Evolutionary conservation across 1,140 invertebrate species (phyloP).

Genomic region (Mizuhopecten yessoensis): DNA sequence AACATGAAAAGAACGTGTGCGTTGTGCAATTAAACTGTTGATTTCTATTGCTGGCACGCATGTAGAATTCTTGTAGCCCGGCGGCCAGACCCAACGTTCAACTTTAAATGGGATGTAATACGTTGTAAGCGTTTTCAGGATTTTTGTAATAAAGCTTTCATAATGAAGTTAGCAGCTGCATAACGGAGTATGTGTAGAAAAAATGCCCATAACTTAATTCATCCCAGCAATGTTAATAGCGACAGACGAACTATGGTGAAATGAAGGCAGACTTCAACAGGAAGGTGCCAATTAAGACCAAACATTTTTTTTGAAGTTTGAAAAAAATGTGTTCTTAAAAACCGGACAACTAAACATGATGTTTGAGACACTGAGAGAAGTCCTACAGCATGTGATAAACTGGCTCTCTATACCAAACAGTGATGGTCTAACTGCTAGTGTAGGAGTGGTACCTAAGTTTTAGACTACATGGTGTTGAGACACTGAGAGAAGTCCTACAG

Average conservation of each 20-base stretch:
- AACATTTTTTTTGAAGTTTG: neutral
- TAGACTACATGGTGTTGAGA: neutral
- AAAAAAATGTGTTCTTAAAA: neutral
- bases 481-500: neutral
- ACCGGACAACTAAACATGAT: neutral
- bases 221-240: conserved; percentile 30
- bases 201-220: conserved; percentile 23
- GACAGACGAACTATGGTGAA: neutral
- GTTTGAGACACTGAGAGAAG: neutral
- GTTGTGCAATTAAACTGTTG: conserved; percentile 2
- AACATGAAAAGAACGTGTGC: conserved; percentile 26
- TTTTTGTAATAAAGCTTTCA: conserved; percentile 40
- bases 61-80: conserved; percentile 10
- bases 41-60: conserved; percentile 37
- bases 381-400: neutral
- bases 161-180: conserved; percentile 37
- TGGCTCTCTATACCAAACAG: neutral
- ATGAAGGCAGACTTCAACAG: neutral
- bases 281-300: neutral
- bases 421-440: neutral
- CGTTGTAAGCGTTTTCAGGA: conserved; percentile 27
- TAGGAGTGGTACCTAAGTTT: too few relatives aligned
- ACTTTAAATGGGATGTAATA: conserved; percentile 39
- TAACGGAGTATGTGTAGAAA: neutral
- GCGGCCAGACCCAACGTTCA: conserved; percentile 1